Evolutionary conservation across 2,797 vertebrate genomes (phyloP).

Genomic region (Pseudocheirus occidentalis): DNA sequence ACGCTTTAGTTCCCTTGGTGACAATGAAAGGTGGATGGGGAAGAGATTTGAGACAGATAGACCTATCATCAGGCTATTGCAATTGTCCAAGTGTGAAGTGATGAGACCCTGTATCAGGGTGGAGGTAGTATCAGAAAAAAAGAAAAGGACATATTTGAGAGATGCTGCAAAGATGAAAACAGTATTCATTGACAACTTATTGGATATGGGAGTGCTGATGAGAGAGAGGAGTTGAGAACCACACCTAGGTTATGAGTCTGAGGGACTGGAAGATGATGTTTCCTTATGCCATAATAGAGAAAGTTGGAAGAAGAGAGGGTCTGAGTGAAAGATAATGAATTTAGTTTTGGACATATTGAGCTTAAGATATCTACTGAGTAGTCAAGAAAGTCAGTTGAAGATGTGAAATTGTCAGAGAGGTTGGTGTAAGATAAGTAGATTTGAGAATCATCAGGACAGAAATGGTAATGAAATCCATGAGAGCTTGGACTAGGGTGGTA

Average conservation of each 20-base stretch:
- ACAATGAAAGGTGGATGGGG: not conserved
- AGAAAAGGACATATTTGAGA: not conserved
- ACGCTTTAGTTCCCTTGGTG: not conserved
- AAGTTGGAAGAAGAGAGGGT: not conserved
- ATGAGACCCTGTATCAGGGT: not conserved
- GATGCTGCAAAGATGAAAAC: not conserved
- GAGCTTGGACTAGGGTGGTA: not conserved
- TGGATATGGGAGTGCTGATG: not conserved
- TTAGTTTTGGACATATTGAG: not conserved
- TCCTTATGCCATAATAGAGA: not conserved
- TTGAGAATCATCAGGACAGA: not conserved
- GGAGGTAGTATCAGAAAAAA: not conserved
- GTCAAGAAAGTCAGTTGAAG: not conserved
- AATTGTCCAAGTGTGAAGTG: not conserved
- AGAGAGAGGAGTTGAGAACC: not conserved
- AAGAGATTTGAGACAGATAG: not conserved
- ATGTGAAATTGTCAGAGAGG: not conserved
- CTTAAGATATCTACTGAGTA: not conserved
- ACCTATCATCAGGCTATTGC: not conserved
- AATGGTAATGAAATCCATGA: not conserved
- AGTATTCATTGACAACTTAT: not conserved
- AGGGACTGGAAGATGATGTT: not conserved
- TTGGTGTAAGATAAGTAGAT: not conserved
- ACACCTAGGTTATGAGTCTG: not conserved
- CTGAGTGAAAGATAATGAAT: not conserved